A percentile compares a stretch with the other conserved stretches of the same genome.
These are phyloP conservation scores for Andrena marginata DNA, from an alignment of 2,888 invertebrate species.

Conservation along the genomic window DNA sequence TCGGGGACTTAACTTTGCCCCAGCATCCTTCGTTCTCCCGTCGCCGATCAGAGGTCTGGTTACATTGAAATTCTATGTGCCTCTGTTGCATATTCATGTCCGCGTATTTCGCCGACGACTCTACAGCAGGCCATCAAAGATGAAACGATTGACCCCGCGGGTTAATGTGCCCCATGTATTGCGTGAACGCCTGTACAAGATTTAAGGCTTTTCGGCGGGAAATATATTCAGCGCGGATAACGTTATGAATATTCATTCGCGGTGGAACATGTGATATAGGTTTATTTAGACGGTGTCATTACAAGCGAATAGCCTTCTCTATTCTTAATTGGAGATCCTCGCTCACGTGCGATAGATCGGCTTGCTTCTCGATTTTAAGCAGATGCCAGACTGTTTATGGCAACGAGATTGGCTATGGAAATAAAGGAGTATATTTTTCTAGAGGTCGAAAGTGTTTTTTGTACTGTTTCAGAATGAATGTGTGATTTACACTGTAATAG, in stretches of 20 bases:
- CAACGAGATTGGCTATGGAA: neutral
- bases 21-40: conserved; percentile 1
- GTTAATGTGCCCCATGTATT: conserved; percentile 51
- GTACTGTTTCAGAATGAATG: neutral
- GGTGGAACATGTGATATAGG: conserved; percentile 21
- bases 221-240: conserved; percentile 16
- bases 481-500: neutral
- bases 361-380: too few species aligned
- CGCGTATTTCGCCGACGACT: conserved; percentile 45
- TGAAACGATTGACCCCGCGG: conserved; percentile 44
- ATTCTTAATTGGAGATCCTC: conserved; percentile 10
- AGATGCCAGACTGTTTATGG: neutral
- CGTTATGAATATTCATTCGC: conserved; percentile 47
- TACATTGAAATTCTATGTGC: conserved; percentile 49
- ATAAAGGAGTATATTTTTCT: neutral
- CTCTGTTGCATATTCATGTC: conserved; percentile 52
- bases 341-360: neutral
- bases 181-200: conserved; percentile 35
- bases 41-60: conserved; percentile 18
- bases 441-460: neutral
- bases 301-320: conserved; percentile 12
- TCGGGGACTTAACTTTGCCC: conserved; percentile 33
- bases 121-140: conserved; percentile 53
- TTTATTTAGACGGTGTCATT: conserved; percentile 23
- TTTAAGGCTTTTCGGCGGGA: conserved; percentile 34